These are phyloP conservation scores for Propsilocerus akamusi DNA, from an alignment of 1,140 invertebrate genomes.

Conservation along the genomic window DNA sequence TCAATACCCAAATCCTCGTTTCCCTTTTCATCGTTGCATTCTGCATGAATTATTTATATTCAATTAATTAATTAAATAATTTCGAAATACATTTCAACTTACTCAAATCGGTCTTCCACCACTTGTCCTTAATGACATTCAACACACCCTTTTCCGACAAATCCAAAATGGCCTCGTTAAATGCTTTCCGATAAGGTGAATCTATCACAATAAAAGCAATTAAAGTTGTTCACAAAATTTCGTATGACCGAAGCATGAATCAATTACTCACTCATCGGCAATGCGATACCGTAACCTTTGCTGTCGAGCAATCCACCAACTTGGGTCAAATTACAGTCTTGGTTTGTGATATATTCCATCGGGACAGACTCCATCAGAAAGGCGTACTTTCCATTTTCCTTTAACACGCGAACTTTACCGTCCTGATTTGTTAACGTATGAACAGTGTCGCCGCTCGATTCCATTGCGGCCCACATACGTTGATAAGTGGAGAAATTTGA, in stretches of 20 bases:
- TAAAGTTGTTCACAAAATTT: background rate
- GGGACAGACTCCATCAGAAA: conserved; percentile 91
- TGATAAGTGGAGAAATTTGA: conserved; percentile 37
- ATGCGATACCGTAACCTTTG: conserved; percentile 65
- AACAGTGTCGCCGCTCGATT: conserved; percentile 46
- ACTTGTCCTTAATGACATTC: conserved; percentile 44
- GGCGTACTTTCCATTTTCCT: conserved; percentile 67
- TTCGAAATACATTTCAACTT: conserved; percentile 15
- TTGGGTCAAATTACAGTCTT: conserved; percentile 85
- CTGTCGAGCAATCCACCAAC: conserved; percentile 75
- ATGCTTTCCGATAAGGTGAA: conserved; percentile 38
- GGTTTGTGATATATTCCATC: conserved; percentile 71
- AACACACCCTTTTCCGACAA: conserved; percentile 52
- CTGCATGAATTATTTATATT: background rate
- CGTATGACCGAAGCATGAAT: background rate
- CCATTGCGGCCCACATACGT: conserved; percentile 58
- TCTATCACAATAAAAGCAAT: conserved; percentile 32
- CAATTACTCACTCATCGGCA: conserved; percentile 35
- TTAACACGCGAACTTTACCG: conserved; percentile 62
- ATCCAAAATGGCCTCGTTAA: conserved; percentile 43
- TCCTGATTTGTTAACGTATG: conserved; percentile 56
- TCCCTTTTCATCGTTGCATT: conserved; percentile 9
- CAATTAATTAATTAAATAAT: conserved; percentile 1
- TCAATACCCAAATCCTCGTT: conserved; percentile 31
- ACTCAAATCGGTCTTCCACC: conserved; percentile 42